Base-by-base conservation (phyloP, 1,140 invertebrate species). In the Zaprionus camerounensis region DNA sequence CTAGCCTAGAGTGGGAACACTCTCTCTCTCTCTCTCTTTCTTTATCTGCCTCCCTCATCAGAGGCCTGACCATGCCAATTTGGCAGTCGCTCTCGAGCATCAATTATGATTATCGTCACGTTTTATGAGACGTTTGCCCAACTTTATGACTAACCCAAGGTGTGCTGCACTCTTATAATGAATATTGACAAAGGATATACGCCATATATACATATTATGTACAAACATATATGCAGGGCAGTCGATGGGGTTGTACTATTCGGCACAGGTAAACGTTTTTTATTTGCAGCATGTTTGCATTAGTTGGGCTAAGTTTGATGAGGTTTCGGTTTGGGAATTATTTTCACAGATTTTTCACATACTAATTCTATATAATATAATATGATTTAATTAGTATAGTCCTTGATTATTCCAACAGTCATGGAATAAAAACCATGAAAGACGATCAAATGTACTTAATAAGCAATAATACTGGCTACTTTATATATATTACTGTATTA, bases 61-160 rank as follows among this genome's bases (percentile, higher is more conserved):
- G 46, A 6, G 13, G 36, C 28, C 77, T 65, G 66, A 74, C 70
- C 63, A 68, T 44, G 64, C 66, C 72, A 78, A 78, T 74, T 75
- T 75, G 59, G 66, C 62, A 51, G 34, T 51, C 55, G 53, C 81
- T 81, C 65, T 81, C 65, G 76, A 82, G 78, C 86, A 90, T 90
- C 86, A 90, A 91, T 90, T 90, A 86, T 90, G 86, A 90, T 90
- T 90, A 90, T 90, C 86, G 86, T 91, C 86, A 90, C 86, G 86
- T 90, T 90, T 90, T 90, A 90, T 90, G 86, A 90, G 86, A 90
- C 86, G 80, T 90, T 90, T 78, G 68, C 76, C 78, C 76, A 90
- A 91, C 79, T 90, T 90, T 90, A 90, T 90, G 85, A 91, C 85
- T 85, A 64, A 61, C 83, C 68, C 31, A 90, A 84, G 85, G 79